Evolutionary conservation across 2,113 vertebrate species (phyloP).

Genomic region (Phaethornis superciliosus): DNA sequence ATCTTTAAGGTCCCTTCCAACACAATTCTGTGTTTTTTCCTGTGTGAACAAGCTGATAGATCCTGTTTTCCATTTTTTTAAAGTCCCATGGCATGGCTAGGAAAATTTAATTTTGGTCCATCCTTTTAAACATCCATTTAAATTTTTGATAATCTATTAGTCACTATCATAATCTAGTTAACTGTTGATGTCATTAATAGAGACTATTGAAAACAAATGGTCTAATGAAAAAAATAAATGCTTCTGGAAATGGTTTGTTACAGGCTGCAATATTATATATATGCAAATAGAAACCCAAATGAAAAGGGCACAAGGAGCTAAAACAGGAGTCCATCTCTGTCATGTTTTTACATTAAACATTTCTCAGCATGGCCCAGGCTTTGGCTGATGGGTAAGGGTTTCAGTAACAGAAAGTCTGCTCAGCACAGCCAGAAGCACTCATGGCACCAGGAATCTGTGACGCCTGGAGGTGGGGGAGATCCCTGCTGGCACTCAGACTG

Average conservation of each 20-base stretch:
- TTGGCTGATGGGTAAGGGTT: background rate
- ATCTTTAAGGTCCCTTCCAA: too few relatives aligned
- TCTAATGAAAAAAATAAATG: background rate
- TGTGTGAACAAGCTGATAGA: background rate
- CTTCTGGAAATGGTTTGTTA: background rate
- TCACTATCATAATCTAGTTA: background rate
- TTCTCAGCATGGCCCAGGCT: background rate
- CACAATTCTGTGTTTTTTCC: background rate
- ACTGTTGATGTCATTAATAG: background rate
- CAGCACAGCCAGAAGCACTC: background rate
- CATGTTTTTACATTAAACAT: background rate
- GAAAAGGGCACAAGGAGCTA: background rate
- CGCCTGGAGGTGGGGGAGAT: background rate
- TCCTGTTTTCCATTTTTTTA: background rate
- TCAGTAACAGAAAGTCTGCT: background rate
- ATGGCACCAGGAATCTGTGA: background rate
- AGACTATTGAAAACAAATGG: background rate
- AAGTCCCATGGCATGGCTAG: accelerated
- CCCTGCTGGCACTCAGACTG: background rate
- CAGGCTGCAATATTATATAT: background rate
- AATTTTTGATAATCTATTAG: background rate
- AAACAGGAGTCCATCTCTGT: background rate
- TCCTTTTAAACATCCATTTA: background rate
- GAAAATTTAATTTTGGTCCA: background rate
- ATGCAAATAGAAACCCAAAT: background rate